Conservation (phyloP, 2,797 vertebrate genomes). For the Dermochelys coriacea region DNA sequence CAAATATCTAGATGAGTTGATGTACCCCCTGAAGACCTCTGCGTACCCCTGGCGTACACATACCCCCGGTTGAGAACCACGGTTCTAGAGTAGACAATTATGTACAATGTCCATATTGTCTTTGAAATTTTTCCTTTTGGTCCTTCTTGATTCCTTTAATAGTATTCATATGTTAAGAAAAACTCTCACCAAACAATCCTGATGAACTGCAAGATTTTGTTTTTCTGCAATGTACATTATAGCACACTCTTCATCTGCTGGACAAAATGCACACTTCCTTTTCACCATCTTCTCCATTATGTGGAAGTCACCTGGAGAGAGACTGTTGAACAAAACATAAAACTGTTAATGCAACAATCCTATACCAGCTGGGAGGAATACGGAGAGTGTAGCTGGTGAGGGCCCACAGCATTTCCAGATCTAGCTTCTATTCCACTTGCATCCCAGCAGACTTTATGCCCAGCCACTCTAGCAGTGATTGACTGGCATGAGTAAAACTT, state of each 20-base stretch:
- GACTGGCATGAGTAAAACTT: neutral
- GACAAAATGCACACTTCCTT: slow-evolving; percentile 76
- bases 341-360: neutral
- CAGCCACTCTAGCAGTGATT: neutral
- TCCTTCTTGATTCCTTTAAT: neutral
- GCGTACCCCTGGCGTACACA: too few species aligned
- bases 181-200: slow-evolving; percentile 82
- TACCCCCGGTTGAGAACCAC: too few species aligned
- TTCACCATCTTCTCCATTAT: slow-evolving; percentile 79
- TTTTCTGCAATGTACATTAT: slow-evolving; percentile 76
- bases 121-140: neutral
- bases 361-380: rapidly evolving
- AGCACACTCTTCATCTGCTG: slow-evolving; percentile 60
- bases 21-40: too few species aligned
- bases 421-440: neutral
- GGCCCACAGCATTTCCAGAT: neutral
- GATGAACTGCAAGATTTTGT: slow-evolving; percentile 79
- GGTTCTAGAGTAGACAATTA: neutral
- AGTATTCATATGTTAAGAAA: neutral
- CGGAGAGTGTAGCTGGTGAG: neutral
- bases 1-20: too few species aligned
- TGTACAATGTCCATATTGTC: neutral
- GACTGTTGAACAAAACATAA: slow-evolving; percentile 51
- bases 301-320: slow-evolving; percentile 52
- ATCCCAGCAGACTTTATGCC: neutral